Percentiles rank a stretch among this genome's conserved stretches.
Evolutionary conservation across 1,140 invertebrate genomes (phyloP).

Genomic region (Trissolcus basalis): DNA sequence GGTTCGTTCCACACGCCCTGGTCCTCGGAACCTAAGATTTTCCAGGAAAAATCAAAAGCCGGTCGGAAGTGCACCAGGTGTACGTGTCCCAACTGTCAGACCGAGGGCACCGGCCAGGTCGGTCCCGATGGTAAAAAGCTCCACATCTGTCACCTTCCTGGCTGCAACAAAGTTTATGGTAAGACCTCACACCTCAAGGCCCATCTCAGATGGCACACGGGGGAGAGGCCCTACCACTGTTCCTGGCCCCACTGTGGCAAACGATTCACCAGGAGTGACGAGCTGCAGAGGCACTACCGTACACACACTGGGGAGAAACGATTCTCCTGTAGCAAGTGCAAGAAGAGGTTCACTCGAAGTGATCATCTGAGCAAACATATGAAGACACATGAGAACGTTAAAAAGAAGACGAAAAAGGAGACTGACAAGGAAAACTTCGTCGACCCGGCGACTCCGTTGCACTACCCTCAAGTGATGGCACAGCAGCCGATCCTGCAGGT

Average conservation of each 20-base stretch:
- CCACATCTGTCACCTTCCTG: conserved; percentile 92
- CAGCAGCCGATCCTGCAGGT: background rate
- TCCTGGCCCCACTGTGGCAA: conserved; percentile 90
- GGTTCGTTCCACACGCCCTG: conserved; percentile 36
- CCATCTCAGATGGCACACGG: conserved; percentile 90
- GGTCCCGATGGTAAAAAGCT: conserved; percentile 82
- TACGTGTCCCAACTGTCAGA: conserved; percentile 84
- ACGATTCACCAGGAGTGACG: conserved; percentile 91
- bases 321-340: conserved; percentile 84
- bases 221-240: conserved; percentile 86
- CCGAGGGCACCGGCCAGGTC: conserved; percentile 78
- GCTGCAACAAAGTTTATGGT: conserved; percentile 93
- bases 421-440: conserved; percentile 63
- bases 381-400: conserved; percentile 84
- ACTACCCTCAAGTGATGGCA: conserved; percentile 4
- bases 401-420: conserved; percentile 75
- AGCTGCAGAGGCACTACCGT: conserved; percentile 87
- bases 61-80: conserved; percentile 76
- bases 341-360: conserved; percentile 88
- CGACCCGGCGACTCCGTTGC: too few relatives aligned
- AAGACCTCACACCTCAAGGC: conserved; percentile 94
- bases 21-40: conserved; percentile 51
- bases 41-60: conserved; percentile 17
- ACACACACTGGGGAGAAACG: conserved; percentile 91
- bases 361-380: conserved; percentile 91